These are phyloP conservation scores for Eurytemora carolleeae DNA, from an alignment of 1,140 invertebrate genomes.

Conservation along the genomic window DNA sequence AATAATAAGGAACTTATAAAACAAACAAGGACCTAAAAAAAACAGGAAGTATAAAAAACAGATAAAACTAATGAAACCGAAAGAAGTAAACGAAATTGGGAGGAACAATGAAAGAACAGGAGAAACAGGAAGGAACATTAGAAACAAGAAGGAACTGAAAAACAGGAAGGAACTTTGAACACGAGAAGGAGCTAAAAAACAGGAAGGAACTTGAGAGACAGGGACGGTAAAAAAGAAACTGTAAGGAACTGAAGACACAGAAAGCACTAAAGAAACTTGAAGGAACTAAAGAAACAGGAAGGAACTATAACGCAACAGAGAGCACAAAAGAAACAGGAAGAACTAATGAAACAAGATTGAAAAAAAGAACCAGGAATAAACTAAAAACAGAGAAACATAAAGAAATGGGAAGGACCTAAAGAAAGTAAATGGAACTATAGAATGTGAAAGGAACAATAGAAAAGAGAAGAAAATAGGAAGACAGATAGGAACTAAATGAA, in stretches of 20 bases:
- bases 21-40: no score
- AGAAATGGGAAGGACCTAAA: not conserved
- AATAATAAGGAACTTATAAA: not conserved
- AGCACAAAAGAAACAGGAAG: not conserved
- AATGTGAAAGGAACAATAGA: not conserved
- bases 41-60: not conserved
- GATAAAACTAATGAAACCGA: not conserved
- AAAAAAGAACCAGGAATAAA: not conserved
- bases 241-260: not conserved
- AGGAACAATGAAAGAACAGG: not conserved
- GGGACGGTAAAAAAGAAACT: not conserved
- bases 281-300: not conserved
- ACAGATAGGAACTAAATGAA: not conserved
- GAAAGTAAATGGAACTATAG: not conserved
- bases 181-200: not conserved
- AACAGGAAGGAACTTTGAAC: not conserved
- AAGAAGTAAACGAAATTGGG: not conserved
- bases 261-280: not conserved
- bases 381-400: not conserved
- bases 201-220: not conserved
- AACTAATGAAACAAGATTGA: not conserved
- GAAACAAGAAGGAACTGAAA: not conserved
- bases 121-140: not conserved
- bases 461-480: not conserved
- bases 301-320: no score